Base-by-base conservation (phyloP, 2,888 invertebrate species). In the Dromius quadrimaculatus region DNA sequence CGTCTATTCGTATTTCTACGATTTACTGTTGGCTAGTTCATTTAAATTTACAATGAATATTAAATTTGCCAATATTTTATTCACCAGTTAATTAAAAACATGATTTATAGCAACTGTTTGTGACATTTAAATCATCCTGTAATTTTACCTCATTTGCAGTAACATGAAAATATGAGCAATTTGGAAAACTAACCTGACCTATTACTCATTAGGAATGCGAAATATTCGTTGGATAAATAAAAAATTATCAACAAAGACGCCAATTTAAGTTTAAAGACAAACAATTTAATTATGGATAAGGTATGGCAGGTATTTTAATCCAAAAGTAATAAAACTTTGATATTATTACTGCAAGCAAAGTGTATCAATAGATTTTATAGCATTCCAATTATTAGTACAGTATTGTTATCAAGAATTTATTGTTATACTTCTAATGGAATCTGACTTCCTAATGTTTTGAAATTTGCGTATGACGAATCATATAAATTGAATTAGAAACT, bases 271-370 rank as follows among this genome's bases (percentile, higher is more conserved):
- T 5, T n/a, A 23, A n/a, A 23, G 11, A 11, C 47, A 20, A 47
- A 23, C 47, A 22, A 47, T 22, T n/a, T 47, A 47, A 47, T 20
- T 23, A 15, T 20, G 47, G 11, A 47, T 15, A 23, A 20, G 20
- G 22, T 50, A 23, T 50, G 11, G 8, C 28, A 50, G 23, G 5
- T 23, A 50, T 50, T 50, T 50, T 50, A 50, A 50, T 50, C 50
- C 15, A 15, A 50, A 23, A 4, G 11, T 23, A 2, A 50, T 28
- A 28, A 22, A 28, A 9, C 19, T 20, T n/a, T 19, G 28, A 23
- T 41, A 2, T 41, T 41, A n/a, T n/a, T n/a, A n/a, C n/a, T n/a
- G n/a, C n/a, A n/a, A 41, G 13, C 13, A 15, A 41, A 41, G 4
- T 36, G 36, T 41, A 41, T 8, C 13, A 15, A 41, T 2, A 47